These are phyloP conservation scores for Pseudorhiza aurosa DNA, from an alignment of 30 jellyfish, hydroid and myxozoan genomes.

Conservation along the genomic window DNA sequence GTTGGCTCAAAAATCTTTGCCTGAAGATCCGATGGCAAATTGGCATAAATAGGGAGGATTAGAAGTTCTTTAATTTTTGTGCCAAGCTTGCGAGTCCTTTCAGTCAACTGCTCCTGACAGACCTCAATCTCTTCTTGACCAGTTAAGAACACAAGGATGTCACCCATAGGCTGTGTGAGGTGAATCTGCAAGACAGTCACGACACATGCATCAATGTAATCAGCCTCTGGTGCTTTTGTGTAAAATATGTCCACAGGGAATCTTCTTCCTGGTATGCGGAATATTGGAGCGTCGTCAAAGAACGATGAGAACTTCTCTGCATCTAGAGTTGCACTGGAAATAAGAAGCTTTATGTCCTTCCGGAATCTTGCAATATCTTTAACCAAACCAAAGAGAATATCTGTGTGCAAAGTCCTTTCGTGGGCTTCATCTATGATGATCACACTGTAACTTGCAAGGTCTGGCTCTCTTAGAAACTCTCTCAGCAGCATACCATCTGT, in stretches of 20 bases:
- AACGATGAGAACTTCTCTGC: conserved; percentile 98
- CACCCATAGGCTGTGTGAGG: conserved; percentile 99
- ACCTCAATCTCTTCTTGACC: conserved; percentile 99
- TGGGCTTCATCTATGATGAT: conserved; percentile 99
- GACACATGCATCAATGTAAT: conserved; percentile 98
- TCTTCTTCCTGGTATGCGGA: conserved; percentile 99
- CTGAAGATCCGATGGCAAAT: conserved; percentile 98
- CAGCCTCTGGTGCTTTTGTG: conserved; percentile 99
- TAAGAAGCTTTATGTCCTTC: conserved; percentile 87
- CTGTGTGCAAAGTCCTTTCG: conserved; percentile 99
- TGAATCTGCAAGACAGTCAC: conserved; percentile 99
- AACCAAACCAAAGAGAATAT: conserved; percentile 93
- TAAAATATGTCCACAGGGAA: conserved; percentile 98
- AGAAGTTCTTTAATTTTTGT: conserved; percentile 88
- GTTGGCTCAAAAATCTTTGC: conserved; percentile 99
- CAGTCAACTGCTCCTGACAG: conserved; percentile 91
- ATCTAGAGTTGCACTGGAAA: conserved; percentile 99
- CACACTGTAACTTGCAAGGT: conserved; percentile 95
- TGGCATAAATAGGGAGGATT: conserved; percentile 96
- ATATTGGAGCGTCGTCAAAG: conserved; percentile 99
- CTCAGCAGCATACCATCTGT: conserved; percentile 99
- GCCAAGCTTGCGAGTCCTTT: conserved; percentile 91
- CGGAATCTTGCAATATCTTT: conserved; percentile 99
- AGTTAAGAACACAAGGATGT: conserved; percentile 91
- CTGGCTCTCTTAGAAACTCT: conserved; percentile 99